Percentiles rank a stretch among this genome's conserved stretches.
phyloP scores from a whole-genome alignment of 2,797 vertebrate genomes.

The Prunella strophiata region DNA sequence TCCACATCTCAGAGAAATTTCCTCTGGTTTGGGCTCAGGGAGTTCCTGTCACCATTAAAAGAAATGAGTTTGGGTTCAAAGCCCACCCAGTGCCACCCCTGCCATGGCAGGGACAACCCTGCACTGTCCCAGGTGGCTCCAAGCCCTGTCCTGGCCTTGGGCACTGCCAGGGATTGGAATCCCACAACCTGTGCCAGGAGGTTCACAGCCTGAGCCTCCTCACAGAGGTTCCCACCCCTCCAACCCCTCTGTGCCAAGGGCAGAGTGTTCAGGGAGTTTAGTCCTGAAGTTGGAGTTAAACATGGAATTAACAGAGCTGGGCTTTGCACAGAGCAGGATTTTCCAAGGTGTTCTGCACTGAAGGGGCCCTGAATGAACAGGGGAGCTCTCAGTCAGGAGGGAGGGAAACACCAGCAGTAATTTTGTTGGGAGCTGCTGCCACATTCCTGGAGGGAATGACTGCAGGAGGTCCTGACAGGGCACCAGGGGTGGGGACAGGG shows the following conservation, averaged over 20 bases:
- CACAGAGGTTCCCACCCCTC: not conserved
- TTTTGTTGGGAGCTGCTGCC: not conserved
- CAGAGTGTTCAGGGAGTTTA: not conserved
- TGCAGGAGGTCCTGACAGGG: rapidly evolving
- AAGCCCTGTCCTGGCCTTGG: not conserved
- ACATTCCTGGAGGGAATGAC: not conserved
- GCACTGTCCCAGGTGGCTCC: not conserved
- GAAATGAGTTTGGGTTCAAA: not conserved
- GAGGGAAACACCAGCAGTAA: not conserved
- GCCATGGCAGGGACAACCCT: not conserved
- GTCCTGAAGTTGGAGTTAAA: not conserved
- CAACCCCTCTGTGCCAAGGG: rapidly evolving
- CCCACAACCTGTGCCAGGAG: not conserved
- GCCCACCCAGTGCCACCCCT: not conserved
- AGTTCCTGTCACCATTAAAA: not conserved
- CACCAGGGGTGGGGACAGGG: not conserved
- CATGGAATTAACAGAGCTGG: not conserved
- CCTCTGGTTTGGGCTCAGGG: not conserved
- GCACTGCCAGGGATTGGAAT: not conserved
- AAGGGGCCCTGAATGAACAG: not conserved
- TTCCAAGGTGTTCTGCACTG: not conserved
- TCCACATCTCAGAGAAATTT: not conserved
- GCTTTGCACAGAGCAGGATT: not conserved
- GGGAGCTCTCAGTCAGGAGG: not conserved
- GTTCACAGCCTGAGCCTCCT: not conserved